A percentile compares a stretch with the other conserved stretches of the same genome.
These are phyloP conservation scores for Lithosia quadra DNA, from an alignment of 2,888 invertebrate genomes.

Conservation along the genomic window DNA sequence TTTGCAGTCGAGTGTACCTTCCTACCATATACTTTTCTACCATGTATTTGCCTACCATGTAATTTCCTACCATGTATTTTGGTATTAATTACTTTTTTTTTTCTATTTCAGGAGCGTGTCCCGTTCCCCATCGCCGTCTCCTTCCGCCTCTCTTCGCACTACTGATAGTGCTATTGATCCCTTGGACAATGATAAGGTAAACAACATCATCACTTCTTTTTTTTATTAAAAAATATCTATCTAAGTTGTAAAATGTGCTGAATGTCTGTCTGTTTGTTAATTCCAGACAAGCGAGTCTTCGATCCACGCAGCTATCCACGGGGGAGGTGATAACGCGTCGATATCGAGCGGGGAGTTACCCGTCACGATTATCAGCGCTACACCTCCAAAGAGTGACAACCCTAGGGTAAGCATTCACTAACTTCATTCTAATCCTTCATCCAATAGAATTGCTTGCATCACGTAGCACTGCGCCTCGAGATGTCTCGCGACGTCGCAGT, in stretches of 20 bases:
- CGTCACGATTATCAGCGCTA: slow-evolving; percentile 51
- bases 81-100: background rate
- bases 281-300: slow-evolving; percentile 70
- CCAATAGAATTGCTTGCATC: too few species aligned
- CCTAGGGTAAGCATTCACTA: slow-evolving; percentile 42
- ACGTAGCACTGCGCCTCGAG: too few species aligned
- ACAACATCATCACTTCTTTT: background rate
- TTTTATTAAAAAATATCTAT: background rate
- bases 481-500: too few species aligned
- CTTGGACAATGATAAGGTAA: slow-evolving; percentile 78
- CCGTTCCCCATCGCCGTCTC: slow-evolving; percentile 83
- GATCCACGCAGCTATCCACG: slow-evolving; percentile 57
- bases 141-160: slow-evolving; percentile 77
- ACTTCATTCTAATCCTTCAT: too few species aligned
- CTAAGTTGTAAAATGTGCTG: background rate
- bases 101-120: slow-evolving; percentile 80
- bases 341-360: slow-evolving; percentile 66
- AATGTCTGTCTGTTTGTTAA: background rate
- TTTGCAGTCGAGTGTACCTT: too few species aligned
- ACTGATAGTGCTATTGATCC: slow-evolving; percentile 68
- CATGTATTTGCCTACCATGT: too few species aligned
- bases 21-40: too few species aligned
- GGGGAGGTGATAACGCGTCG: slow-evolving; percentile 63
- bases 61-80: background rate
- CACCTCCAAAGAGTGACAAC: slow-evolving; percentile 44